These are phyloP conservation scores for Micrasema longulum DNA, from an alignment of 1,140 invertebrate genomes.

Conservation along the genomic window DNA sequence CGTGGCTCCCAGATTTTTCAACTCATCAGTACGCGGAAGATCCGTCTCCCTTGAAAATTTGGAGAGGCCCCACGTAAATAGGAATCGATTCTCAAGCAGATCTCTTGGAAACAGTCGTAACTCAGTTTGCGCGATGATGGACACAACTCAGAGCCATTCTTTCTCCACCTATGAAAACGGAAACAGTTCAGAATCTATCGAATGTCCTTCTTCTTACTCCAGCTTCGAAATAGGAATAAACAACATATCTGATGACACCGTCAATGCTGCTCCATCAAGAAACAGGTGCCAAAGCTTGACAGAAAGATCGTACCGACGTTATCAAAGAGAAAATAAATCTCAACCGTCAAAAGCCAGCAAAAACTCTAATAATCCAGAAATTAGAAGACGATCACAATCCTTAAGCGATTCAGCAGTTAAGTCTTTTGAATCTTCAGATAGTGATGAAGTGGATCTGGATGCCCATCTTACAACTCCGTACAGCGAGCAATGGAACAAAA, in stretches of 20 bases:
- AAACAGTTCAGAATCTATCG: slow-evolving; percentile 8
- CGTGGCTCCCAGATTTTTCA: slow-evolving; percentile 41
- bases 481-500: slow-evolving; percentile 48
- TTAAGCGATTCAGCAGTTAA: slow-evolving; percentile 17
- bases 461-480: slow-evolving; percentile 41
- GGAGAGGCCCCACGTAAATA: slow-evolving; percentile 1
- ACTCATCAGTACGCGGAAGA: slow-evolving; percentile 12
- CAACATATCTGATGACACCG: not conserved
- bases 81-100: slow-evolving; percentile 2
- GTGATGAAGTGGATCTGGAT: slow-evolving; percentile 47
- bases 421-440: slow-evolving; percentile 26
- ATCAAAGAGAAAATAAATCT: not conserved
- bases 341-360: not conserved
- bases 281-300: slow-evolving; percentile 27
- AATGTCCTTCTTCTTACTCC: slow-evolving; percentile 19
- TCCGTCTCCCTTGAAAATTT: slow-evolving; percentile 24
- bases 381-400: slow-evolving; percentile 43
- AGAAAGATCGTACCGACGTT: slow-evolving; percentile 1
- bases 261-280: not conserved
- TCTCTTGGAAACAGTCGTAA: slow-evolving; percentile 38
- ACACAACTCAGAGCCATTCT: not conserved
- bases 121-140: slow-evolving; percentile 6
- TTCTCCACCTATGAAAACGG: slow-evolving; percentile 1
- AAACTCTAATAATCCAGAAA: not conserved
- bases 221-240: slow-evolving; percentile 40